Conservation (phyloP, 1,140 invertebrate genomes). For the Heliconius congener region DNA sequence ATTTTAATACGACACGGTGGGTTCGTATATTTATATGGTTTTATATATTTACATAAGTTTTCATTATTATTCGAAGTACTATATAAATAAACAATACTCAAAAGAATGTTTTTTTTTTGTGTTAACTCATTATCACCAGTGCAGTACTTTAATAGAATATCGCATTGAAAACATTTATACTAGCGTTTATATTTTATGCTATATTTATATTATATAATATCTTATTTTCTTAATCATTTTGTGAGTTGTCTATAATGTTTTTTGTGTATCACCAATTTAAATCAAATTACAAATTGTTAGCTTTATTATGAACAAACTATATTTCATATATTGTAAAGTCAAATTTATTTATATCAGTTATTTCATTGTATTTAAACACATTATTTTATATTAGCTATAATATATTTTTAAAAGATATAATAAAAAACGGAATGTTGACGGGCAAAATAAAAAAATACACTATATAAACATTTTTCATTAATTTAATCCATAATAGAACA, state of each 20-base stretch:
- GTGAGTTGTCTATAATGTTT: neutral
- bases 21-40: too few species aligned
- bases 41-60: too few species aligned
- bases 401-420: neutral
- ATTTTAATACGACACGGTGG: too few species aligned
- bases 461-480: slow-evolving; percentile 30
- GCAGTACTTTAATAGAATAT: too few species aligned
- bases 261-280: neutral
- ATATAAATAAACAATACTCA: too few species aligned
- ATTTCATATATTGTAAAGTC: neutral
- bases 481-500: slow-evolving; percentile 68
- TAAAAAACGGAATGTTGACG: neutral
- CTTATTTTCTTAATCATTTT: neutral
- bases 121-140: too few species aligned
- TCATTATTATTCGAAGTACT: too few species aligned
- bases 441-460: slow-evolving; percentile 18
- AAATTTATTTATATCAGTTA: neutral
- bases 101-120: too few species aligned
- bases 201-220: neutral
- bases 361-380: neutral
- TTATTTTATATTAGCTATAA: neutral
- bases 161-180: too few species aligned
- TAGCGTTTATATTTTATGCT: neutral
- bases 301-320: neutral
- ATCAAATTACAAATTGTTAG: neutral